Conservation (phyloP, 2,797 vertebrate species). For the Takifugu ocellatus region DNA sequence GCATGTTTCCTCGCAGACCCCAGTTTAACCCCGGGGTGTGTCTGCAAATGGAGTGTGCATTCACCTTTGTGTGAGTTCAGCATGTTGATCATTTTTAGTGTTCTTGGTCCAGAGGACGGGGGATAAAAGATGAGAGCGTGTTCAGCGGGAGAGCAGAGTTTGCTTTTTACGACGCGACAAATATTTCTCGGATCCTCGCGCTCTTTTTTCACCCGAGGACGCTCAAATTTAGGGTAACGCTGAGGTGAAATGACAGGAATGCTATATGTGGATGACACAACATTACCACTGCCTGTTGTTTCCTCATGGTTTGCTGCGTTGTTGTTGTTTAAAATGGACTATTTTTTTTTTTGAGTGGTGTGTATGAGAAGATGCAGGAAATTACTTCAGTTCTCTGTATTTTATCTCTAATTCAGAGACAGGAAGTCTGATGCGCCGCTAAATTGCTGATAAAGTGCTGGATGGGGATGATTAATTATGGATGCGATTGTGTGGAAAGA, state of each 20-base stretch:
- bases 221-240: background rate
- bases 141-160: slow-evolving; percentile 17
- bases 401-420: too few species aligned
- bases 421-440: too few species aligned
- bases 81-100: slow-evolving; percentile 37
- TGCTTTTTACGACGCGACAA: slow-evolving; percentile 9
- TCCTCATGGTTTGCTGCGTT: background rate
- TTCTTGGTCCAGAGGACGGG: background rate
- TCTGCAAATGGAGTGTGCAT: slow-evolving; percentile 33
- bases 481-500: too few species aligned
- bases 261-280: background rate
- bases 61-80: slow-evolving; percentile 28
- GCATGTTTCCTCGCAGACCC: slow-evolving; percentile 33
- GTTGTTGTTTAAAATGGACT: background rate
- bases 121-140: slow-evolving; percentile 10
- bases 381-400: background rate
- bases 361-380: background rate
- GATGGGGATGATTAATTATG: too few species aligned
- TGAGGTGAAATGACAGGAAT: background rate
- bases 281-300: too few species aligned
- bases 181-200: too few species aligned
- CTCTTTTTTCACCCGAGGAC: background rate
- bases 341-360: too few species aligned
- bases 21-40: slow-evolving; percentile 15
- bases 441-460: too few species aligned